phyloP scores from a whole-genome alignment of 2,797 vertebrate genomes.

The Brotogeris chrysoptera region DNA sequence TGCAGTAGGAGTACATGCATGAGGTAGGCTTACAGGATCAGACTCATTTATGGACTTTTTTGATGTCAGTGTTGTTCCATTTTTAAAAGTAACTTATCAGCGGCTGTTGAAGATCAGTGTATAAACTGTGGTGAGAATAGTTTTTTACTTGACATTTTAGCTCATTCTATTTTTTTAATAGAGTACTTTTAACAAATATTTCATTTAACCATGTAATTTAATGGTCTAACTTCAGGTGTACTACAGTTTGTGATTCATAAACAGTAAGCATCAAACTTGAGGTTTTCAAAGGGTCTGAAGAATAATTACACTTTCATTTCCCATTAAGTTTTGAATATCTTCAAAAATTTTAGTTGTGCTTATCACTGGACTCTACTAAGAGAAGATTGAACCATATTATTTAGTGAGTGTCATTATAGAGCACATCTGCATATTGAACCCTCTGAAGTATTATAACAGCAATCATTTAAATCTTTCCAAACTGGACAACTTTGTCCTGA shows the following conservation, averaged over 20 bases:
- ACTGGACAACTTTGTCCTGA: background rate
- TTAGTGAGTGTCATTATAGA: background rate
- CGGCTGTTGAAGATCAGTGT: background rate
- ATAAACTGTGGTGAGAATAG: background rate
- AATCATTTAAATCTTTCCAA: background rate
- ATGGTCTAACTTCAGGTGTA: background rate
- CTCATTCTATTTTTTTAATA: background rate
- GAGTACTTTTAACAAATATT: background rate
- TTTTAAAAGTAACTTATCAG: background rate
- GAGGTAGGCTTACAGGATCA: background rate
- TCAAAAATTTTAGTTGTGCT: background rate
- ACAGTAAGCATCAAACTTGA: background rate
- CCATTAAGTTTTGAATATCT: background rate
- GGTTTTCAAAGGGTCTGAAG: background rate
- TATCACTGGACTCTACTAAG: background rate
- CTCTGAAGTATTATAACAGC: background rate
- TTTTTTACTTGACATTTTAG: background rate
- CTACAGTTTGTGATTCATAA: background rate
- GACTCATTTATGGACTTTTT: background rate
- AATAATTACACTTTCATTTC: background rate
- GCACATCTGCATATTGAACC: background rate
- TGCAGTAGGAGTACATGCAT: background rate
- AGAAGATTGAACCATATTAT: background rate
- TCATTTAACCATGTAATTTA: background rate
- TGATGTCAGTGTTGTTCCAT: background rate